These are phyloP conservation scores for Etheostoma cragini DNA, from an alignment of 2,113 vertebrate genomes.

Conservation along the genomic window DNA sequence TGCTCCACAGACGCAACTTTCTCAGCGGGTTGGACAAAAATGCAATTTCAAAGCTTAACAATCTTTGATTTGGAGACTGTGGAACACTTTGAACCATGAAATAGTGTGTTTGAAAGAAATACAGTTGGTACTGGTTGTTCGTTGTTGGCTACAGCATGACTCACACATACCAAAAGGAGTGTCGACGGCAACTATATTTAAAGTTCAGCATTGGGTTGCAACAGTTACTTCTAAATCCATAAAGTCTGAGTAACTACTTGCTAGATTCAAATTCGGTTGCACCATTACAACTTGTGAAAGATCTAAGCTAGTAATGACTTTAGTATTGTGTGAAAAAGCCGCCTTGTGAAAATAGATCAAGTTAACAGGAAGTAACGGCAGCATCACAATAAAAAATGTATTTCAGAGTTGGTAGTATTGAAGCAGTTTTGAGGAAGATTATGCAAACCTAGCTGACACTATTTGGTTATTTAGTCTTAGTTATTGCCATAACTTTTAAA, in stretches of 20 bases:
- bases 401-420: not conserved
- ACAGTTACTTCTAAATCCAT: not conserved
- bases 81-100: not conserved
- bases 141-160: not conserved
- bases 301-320: not conserved
- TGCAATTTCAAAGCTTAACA: constrained; percentile 9
- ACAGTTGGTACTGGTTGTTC: not conserved
- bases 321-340: not conserved
- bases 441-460: not conserved
- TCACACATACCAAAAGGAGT: not conserved
- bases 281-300: not conserved
- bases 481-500: not conserved
- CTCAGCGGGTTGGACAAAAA: not conserved
- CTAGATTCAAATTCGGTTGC: not conserved
- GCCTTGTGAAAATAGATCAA: not conserved
- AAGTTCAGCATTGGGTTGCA: not conserved
- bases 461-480: not conserved
- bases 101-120: not conserved
- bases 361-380: not conserved
- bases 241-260: not conserved
- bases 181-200: not conserved
- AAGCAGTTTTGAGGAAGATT: not conserved
- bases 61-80: not conserved
- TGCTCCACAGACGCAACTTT: not conserved
- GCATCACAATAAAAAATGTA: no score